Base-by-base conservation (phyloP, 2,113 vertebrate genomes). In the Cryptotis parvus region DNA sequence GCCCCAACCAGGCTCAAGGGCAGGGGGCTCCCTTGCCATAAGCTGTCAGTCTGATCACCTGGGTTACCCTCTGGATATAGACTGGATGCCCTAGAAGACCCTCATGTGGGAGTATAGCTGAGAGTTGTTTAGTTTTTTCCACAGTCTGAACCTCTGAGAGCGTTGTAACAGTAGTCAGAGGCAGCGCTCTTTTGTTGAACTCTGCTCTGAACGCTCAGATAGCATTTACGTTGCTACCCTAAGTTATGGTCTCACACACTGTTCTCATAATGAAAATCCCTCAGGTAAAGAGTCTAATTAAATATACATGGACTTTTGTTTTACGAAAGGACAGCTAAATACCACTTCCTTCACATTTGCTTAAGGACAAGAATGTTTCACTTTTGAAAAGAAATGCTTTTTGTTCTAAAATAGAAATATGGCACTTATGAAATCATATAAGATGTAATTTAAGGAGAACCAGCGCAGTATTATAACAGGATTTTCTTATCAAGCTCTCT, bases 401-500 rank as follows among this genome's bases (percentile, higher is more conserved):
- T 92, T 82, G 86, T 95, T 85, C 81, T 75, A 96, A 97, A 97
- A 95, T 72, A 94, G n/a, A 94, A 94, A 96, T 94, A 89, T 65
- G 43, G 52, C 87, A 87, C 92, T 95, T 95, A 91, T 90, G 84
- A 97, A 97, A 94, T 97, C 43, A 66, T 79, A 29, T 49, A 95
- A 96, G 82, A 95, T 96, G 76, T 92, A 96, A 96, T 97, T 97
- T 96, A 95, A 97, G 95, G 68, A 91, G 94, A 96, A 96, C 87
- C 86, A 93, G 94, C 76, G 81, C 41, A 37, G 58, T 96, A 84
- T 65, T 93, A 81, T 97, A 97, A 97, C 95, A 96, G 96, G 97
- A 97, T 98, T 98, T 98, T 97, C 98, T 98, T 98, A 98, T 98
- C 98, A 96, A 95, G 6, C 84, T 61, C 90, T 94, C 97, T 84